Evolutionary conservation across 2,113 vertebrate genomes (phyloP).

Genomic region (Hiodon alosoides): DNA sequence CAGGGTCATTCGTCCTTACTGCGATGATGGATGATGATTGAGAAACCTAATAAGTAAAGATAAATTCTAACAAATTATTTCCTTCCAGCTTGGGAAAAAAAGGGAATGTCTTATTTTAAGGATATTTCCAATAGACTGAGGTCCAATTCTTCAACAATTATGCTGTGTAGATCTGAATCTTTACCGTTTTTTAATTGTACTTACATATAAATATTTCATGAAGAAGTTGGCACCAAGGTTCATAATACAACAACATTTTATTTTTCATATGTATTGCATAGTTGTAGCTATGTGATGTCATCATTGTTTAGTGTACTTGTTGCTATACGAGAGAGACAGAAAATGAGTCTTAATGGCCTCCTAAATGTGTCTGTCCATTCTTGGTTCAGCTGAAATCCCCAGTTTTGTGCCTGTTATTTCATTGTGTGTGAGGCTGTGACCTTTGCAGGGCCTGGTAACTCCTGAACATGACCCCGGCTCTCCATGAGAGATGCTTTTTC

Average conservation of each 20-base stretch:
- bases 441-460: constrained; percentile 27
- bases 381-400: background rate
- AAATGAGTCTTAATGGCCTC: background rate
- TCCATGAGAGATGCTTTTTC: constrained; percentile 41
- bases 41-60: background rate
- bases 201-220: too few relatives aligned
- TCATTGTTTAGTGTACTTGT: too few relatives aligned
- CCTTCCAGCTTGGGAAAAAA: background rate
- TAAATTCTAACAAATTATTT: background rate
- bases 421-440: background rate
- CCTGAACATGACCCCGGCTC: constrained; percentile 37
- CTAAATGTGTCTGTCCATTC: background rate
- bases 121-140: background rate
- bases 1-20: constrained; percentile 41
- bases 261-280: too few relatives aligned
- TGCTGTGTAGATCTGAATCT: too few relatives aligned
- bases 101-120: background rate
- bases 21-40: constrained; percentile 32
- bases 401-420: background rate
- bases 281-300: too few relatives aligned
- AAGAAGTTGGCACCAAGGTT: too few relatives aligned
- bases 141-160: too few relatives aligned
- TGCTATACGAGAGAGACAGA: background rate
- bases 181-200: too few relatives aligned
- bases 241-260: too few relatives aligned